These are phyloP conservation scores for Melanotaenia duboulayi DNA, from an alignment of 2,113 vertebrate genomes.

Conservation along the genomic window DNA sequence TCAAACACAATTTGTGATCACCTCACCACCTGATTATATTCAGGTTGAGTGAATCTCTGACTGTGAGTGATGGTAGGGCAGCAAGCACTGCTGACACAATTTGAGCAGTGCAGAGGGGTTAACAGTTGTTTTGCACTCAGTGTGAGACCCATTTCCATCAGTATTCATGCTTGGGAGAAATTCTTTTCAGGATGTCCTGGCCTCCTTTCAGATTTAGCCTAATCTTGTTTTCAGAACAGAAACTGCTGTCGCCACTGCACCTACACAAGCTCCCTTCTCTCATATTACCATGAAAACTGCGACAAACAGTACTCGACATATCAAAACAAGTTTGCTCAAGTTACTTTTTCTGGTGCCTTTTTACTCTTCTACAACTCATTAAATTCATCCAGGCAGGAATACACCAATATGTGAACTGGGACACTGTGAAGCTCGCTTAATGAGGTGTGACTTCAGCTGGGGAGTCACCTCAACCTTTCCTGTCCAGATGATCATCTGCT, in stretches of 20 bases:
- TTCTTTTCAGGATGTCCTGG: slow-evolving; percentile 46
- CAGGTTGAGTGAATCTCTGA: slow-evolving; percentile 50
- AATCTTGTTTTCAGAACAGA: slow-evolving; percentile 65
- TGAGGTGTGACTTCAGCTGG: slow-evolving; percentile 58
- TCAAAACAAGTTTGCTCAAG: slow-evolving; percentile 39
- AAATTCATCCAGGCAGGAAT: slow-evolving; percentile 48
- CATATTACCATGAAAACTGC: slow-evolving; percentile 22
- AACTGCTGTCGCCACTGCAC: slow-evolving; percentile 31
- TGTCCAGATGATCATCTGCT: slow-evolving; percentile 69
- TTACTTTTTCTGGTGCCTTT: slow-evolving; percentile 37
- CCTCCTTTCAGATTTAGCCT: slow-evolving; percentile 53
- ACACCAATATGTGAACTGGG: slow-evolving; percentile 42
- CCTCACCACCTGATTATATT: slow-evolving; percentile 38
- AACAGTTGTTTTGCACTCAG: slow-evolving; percentile 64
- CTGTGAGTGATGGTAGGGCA: slow-evolving; percentile 37
- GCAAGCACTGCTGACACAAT: slow-evolving; percentile 37
- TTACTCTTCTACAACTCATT: slow-evolving; percentile 53
- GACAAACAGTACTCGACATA: slow-evolving; percentile 43
- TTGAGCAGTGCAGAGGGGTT: slow-evolving; percentile 57
- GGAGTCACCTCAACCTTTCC: slow-evolving; percentile 73
- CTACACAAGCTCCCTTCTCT: slow-evolving; percentile 24
- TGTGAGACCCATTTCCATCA: slow-evolving; percentile 66
- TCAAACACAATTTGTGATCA: slow-evolving; percentile 25
- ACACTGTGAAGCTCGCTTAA: slow-evolving; percentile 54
- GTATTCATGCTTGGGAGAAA: slow-evolving; percentile 65